Evolutionary conservation across 2,797 vertebrate genomes (phyloP), one percentile per base, ranked within the genome.

Genomic region (Ibycter americanus): DNA sequence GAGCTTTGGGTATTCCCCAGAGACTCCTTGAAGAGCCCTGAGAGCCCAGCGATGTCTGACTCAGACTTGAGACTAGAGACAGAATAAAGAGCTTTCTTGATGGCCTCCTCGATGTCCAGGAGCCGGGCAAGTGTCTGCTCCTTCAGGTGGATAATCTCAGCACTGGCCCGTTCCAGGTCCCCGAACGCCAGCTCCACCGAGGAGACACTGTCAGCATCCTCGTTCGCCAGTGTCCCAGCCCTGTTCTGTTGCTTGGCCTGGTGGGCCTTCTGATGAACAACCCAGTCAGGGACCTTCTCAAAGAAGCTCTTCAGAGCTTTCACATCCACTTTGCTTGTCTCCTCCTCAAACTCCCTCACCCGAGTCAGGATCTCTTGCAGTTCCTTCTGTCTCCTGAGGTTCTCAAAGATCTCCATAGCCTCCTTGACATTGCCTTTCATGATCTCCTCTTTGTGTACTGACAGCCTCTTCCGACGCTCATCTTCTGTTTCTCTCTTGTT

Each of bases 121-220:
- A 99, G 98, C 96, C 98, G 99, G 55, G 99, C 98, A 74, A 99
- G 97, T 1, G 99, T 99, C 96, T 99, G 99, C 89, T 99, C 99
- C 96, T 99, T 99, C 85, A 99, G 97, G 93, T 96, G 97, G 49
- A 98, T 98, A 46, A 99, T 99, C 95, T 99, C 99, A 47, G 98
- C 98, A 91, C 99, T 99, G 34, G 99, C 99, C 95, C 98, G 97
- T 77, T 99, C 99, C 63, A 99, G 98, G 93, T 99, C 99, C 89
- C 98, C 99, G 54, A 99, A 99, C 72, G 98, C 99, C 78, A 98
- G 95, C 31, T 99, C 98, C 98, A 99, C 97, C 0, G 99, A 99
- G 11, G 98, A 97, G 54, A 98, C 95, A 4, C 95, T 97, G 66
- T 98, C 98, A 26, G 92, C 19, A 3, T 97, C 97, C 13, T 98